phyloP scores from a whole-genome alignment of 2,888 invertebrate species.

The Amphipoea oculea region DNA sequence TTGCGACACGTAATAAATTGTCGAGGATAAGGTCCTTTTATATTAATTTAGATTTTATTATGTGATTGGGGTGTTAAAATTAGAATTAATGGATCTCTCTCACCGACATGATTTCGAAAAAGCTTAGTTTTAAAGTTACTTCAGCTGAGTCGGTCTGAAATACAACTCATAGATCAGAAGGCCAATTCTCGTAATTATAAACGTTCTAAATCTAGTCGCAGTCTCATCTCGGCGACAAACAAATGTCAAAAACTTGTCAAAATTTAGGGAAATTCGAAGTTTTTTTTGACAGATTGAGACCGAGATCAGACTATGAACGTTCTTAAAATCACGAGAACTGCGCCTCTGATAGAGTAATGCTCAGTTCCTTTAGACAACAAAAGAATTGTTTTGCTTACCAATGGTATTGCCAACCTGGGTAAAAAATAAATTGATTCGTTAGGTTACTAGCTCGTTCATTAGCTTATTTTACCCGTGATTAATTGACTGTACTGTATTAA shows the following conservation, averaged over 20 bases:
- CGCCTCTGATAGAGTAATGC: not conserved
- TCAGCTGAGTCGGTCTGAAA: not conserved
- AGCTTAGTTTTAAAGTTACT: not conserved
- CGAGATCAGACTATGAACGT: no score
- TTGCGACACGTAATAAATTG: constrained; percentile 36
- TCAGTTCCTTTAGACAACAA: not conserved
- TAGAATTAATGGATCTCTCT: constrained; percentile 9
- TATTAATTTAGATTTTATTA: constrained; percentile 29
- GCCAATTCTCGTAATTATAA: no score
- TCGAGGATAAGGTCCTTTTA: constrained; percentile 14
- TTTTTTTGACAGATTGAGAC: no score
- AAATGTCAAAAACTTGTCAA: no score
- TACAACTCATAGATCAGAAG: not conserved
- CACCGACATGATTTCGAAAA: not conserved
- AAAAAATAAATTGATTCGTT: not conserved
- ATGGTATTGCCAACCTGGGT: not conserved
- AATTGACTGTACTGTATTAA: no score
- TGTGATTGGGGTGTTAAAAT: constrained; percentile 27
- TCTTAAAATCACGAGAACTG: no score
- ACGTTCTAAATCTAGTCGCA: no score
- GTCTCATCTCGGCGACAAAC: no score
- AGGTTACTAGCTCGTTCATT: not conserved
- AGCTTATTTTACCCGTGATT: not conserved
- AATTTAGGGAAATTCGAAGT: no score
- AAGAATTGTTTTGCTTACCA: not conserved